phyloP scores from a whole-genome alignment of 2,113 vertebrate species.

The Tichodroma muraria region DNA sequence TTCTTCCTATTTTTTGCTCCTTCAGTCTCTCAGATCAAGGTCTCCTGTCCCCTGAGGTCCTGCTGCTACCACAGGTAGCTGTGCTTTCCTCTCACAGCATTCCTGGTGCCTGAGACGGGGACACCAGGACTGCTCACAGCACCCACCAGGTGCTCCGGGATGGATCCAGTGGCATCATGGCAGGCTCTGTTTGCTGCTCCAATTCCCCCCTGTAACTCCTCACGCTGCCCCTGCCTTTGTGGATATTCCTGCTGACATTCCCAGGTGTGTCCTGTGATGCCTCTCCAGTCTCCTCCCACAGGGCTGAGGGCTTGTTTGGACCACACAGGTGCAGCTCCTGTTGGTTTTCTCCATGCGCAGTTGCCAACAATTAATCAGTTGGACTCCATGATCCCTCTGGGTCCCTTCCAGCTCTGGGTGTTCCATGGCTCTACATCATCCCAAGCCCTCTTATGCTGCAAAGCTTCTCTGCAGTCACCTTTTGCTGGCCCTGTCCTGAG shows the following conservation, averaged over 20 bases:
- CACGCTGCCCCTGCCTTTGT: neutral
- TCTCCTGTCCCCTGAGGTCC: neutral
- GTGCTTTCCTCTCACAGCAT: neutral
- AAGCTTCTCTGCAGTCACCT: neutral
- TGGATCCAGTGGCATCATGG: fast-evolving
- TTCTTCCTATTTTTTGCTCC: neutral
- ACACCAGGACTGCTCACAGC: neutral
- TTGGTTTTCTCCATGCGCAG: neutral
- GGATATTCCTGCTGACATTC: neutral
- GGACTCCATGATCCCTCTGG: neutral
- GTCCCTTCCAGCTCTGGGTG: neutral
- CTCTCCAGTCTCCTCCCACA: neutral
- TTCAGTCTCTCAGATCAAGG: neutral
- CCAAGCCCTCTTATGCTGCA: neutral
- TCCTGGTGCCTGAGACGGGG: fast-evolving
- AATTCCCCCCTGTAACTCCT: neutral
- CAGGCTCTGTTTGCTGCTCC: neutral
- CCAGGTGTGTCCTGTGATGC: neutral
- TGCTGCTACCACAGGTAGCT: neutral
- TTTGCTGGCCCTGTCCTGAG: neutral
- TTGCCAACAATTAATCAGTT: neutral
- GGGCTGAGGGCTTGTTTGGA: neutral
- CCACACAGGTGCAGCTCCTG: neutral
- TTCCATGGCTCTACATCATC: neutral
- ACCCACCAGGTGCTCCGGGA: fast-evolving